Evolutionary conservation across 2,888 invertebrate species (phyloP), one percentile per base, ranked within the genome.

Genomic region (Conistra vaccinii): DNA sequence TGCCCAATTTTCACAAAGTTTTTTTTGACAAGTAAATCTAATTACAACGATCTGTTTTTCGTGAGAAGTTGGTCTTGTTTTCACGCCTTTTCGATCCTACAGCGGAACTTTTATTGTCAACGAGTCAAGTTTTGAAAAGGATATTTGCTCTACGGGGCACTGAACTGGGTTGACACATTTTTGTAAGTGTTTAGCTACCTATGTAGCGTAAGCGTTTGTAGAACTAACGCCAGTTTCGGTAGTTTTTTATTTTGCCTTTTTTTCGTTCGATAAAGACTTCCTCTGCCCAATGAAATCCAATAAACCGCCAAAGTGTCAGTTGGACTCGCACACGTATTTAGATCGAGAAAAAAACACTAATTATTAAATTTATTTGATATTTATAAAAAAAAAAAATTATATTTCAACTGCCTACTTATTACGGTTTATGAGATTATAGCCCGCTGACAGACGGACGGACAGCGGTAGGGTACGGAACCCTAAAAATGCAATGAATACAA

Each of bases 21-120:
- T 72, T 83, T 83, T 74, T 77, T 84, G 73, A 83, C 71, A 76
- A 83, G 61, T 86, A 70, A 86, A 84, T 75, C 74, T 77, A 73
- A 85, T 85, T 83, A 71, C 68, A 62, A 72, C 42, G 84, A 80
- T 73, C 80, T 80, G 72, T 74, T 85, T 55, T 81, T 55, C 58
- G 29, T 39, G 58, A 29, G n/a, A 60, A 51, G n/a, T 80, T 65
- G 17, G 0, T 29, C 65, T 53, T 62, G 60, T 71, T 80, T 76
- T 66, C 55, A 72, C 71, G 69, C 76, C 85, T 62, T 72, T 58
- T 60, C 48, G n/a, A 5, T 39, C 3, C 6, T 14, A 14, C 3
- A 17, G 23, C 23, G 26, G 7, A 42, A 67, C 14, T 71, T 70
- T 66, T 58, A 7, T 35, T 32, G 70, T 10, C 62, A 58, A 51